These are phyloP conservation scores for Lepus oiostolus DNA, from an alignment of 2,797 vertebrate species.

Conservation along the genomic window DNA sequence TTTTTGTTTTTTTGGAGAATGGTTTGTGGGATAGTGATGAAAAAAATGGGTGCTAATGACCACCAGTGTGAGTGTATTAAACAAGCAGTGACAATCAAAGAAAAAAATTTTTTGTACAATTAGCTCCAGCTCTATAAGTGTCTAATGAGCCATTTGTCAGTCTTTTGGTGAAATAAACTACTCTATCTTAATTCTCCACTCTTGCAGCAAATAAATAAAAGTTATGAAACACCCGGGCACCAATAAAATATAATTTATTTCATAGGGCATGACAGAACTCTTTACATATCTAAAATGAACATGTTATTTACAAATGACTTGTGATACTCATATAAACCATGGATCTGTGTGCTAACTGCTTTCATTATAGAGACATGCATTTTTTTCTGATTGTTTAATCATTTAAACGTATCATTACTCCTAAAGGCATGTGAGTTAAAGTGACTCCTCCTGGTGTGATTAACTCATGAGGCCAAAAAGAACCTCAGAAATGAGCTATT, in stretches of 20 bases:
- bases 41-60: constrained; percentile 81
- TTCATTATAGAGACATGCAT: constrained; percentile 85
- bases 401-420: constrained; percentile 89
- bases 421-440: constrained; percentile 87
- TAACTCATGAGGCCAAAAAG: constrained; percentile 85
- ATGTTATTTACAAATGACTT: constrained; percentile 89
- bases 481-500: constrained; percentile 85
- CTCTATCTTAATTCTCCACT: constrained; percentile 90
- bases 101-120: constrained; percentile 83
- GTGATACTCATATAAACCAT: constrained; percentile 87
- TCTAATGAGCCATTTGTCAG: constrained; percentile 91
- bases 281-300: constrained; percentile 88
- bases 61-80: constrained; percentile 85
- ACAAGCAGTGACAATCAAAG: constrained; percentile 86
- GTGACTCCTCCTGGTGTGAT: constrained; percentile 86
- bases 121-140: constrained; percentile 89
- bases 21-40: constrained; percentile 50
- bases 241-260: constrained; percentile 91
- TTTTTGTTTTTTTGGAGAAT: constrained; percentile 42
- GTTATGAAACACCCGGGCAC: constrained; percentile 88
- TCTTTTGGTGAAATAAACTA: constrained; percentile 90
- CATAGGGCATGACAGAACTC: constrained; percentile 87
- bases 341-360: constrained; percentile 86
- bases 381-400: constrained; percentile 89
- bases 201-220: constrained; percentile 91